A percentile compares a stretch with the other conserved stretches of the same genome.
These are phyloP conservation scores for Atta colombica DNA, from an alignment of 1,140 invertebrate species.

Conservation along the genomic window DNA sequence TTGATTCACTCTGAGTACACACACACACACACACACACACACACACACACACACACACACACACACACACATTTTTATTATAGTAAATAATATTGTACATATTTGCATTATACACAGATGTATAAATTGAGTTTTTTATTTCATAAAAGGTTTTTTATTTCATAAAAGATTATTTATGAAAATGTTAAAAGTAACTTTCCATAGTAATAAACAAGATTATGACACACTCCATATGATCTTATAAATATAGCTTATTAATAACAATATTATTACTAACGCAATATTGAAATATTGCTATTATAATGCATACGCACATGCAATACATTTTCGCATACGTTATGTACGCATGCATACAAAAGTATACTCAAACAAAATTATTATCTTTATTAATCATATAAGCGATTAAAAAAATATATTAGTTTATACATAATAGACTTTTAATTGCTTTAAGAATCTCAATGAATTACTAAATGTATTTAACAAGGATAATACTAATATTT, in stretches of 20 bases:
- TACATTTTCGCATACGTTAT: neutral
- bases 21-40: too few relatives aligned
- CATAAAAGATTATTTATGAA: constrained; percentile 3
- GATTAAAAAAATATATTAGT: neutral
- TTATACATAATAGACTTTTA: constrained; percentile 14
- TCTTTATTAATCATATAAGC: constrained; percentile 1
- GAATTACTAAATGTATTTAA: constrained; percentile 23
- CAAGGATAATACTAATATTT: constrained; percentile 17
- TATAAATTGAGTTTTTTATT: neutral
- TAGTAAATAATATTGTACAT: too few relatives aligned
- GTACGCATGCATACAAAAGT: neutral
- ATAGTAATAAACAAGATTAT: neutral
- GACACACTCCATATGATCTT: neutral
- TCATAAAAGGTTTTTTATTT: neutral
- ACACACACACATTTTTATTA: too few relatives aligned
- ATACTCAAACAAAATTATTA: neutral
- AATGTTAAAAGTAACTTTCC: constrained; percentile 4
- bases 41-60: too few relatives aligned
- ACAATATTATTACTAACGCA: neutral
- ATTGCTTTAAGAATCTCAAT: neutral
- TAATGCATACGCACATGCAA: neutral
- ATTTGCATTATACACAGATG: neutral
- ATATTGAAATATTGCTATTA: constrained; percentile 13
- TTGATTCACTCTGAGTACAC: too few relatives aligned
- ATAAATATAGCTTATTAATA: constrained; percentile 10